Base-by-base conservation (phyloP, 2,797 vertebrate genomes). In the Catostomus latipinnis region DNA sequence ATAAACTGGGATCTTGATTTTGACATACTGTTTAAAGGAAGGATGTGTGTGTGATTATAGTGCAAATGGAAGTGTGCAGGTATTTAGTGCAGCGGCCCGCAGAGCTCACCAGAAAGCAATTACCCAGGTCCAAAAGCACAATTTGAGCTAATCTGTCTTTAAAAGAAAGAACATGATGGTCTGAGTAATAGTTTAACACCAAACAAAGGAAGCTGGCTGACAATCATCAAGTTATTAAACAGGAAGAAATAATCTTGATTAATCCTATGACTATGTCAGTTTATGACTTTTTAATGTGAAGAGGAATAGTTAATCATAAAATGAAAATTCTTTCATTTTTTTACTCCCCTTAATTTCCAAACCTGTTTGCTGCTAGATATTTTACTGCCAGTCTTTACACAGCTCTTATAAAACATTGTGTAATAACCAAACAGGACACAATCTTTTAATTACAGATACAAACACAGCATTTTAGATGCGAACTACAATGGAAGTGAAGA, bases 31-130 rank as follows among this genome's bases (percentile, higher is more conserved):
- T 7, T n/a, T 13, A 2, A 63, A 43, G 61, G 34, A 5, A 4
- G 34, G 34, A 34, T 34, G 34, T 34, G 11, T 7, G 61, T 74
- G 46, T 50, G 63, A 74, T 62, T 54, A 52, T 58, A 22, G 13
- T 4, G 34, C 3, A 4, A 50, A 65, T 71, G 71, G 65, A 54
- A 71, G 62, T 62, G 62, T 56, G 71, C 8, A 16, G 78, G 78
- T 69, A 66, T 83, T 75, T 71, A 71, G 48, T 52, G 14, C 22
- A 52, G 8, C 7, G 1, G 50, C 70, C 12, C 1, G 1, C 68
- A 18, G 56, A 67, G 46, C 61, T 71, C 48, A 9, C 22, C 16
- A 16, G 76, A 76, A 77, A 76, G 22, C 80, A 81, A 76, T 82
- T 79, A 72, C 45, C 66, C 9, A 43, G 56, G 34, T 34, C 34